Evolutionary conservation across 2,113 vertebrate genomes (phyloP), one percentile per base, ranked within the genome.

Genomic region (Sinocyclocheilus rhinocerous): DNA sequence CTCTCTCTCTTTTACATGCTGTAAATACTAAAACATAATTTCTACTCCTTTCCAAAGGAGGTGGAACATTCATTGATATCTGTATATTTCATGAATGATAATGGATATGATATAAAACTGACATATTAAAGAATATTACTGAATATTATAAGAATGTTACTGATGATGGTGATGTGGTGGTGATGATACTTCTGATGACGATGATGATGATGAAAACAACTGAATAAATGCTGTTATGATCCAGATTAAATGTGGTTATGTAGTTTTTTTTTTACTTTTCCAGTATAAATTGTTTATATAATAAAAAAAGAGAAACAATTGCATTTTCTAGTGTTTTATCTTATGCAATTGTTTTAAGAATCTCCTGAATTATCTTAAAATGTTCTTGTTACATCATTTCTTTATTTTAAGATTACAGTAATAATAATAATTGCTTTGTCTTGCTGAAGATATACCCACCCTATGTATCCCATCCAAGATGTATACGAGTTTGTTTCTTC

Each of bases 141-240:
- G 86, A 86, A 83, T 73, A 85, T 79, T 85, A 84, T 88, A 81
- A 87, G 87, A 89, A 89, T 89, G 85, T 87, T 87, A 84, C n/a
- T 83, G 85, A 88, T 90, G 85, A 88, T 91, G 90, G 80, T 89
- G 81, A 76, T 73, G 83, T 78, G 50, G 76, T 78, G 73, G 45
- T 45, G 61, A 45, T 80, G 48, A 18, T 83, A 16, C 36, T 48
- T 39, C 36, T 81, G 39, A 63, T 2, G 29, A 29, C 29, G 29
- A 29, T 42, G 87, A 57, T 85, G 69, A 89, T 89, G 85, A 88
- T 87, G 83, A 86, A 76, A 76, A 73, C 73, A 59, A 84, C 83
- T 86, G 87, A 91, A 91, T 89, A 91, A 89, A 90, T 87, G 75
- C 83, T 88, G 73, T 84, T 75, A 84, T 80, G 87, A 87, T 88